Evolutionary conservation across 2,113 vertebrate genomes (phyloP).

Genomic region (Platanista minor): DNA sequence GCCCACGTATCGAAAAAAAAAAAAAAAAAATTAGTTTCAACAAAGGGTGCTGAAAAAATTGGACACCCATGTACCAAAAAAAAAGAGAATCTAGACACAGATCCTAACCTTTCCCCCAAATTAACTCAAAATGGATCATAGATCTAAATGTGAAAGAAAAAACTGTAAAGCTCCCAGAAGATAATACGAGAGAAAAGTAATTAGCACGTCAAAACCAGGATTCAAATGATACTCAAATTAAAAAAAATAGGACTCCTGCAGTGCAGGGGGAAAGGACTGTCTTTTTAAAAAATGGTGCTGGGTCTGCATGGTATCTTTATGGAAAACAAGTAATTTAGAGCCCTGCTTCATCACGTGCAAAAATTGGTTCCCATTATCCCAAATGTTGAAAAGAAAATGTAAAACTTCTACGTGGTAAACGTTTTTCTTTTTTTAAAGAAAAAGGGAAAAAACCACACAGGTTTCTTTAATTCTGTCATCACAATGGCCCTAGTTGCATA

Average conservation of each 20-base stretch:
- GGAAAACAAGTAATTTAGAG: not conserved
- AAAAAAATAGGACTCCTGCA: not conserved
- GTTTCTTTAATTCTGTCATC: not conserved
- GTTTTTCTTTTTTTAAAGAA: not conserved
- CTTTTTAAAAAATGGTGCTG: not conserved
- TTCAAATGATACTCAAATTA: not conserved
- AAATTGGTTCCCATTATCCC: not conserved
- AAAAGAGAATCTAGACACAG: not conserved
- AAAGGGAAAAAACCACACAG: not conserved
- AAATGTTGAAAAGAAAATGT: not conserved
- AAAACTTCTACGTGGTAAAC: not conserved
- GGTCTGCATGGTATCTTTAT: not conserved
- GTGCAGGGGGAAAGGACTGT: not conserved
- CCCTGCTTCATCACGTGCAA: not conserved
- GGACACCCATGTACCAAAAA: not conserved
- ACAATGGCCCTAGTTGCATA: not conserved
- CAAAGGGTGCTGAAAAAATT: not conserved
- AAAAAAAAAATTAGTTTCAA: not conserved
- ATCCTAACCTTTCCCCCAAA: not conserved
- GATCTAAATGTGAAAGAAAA: not conserved
- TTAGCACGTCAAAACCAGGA: not conserved
- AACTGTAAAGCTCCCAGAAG: not conserved
- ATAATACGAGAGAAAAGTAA: not conserved
- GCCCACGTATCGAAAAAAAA: no score
- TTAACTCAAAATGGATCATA: not conserved